These are phyloP conservation scores for Alosa alosa DNA, from an alignment of 2,113 vertebrate genomes.

Conservation along the genomic window DNA sequence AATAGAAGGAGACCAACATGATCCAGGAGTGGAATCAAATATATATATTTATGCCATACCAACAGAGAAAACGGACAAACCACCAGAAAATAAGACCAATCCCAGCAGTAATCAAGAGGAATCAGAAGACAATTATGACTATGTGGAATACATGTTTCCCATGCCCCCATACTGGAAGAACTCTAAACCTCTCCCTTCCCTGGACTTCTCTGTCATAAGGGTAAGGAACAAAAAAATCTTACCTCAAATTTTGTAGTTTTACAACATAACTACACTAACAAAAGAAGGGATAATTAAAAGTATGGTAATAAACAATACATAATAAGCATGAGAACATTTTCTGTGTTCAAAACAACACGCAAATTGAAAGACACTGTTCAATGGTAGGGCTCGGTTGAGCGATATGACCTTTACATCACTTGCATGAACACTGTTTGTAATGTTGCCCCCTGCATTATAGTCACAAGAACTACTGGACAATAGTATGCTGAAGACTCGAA, in stretches of 20 bases:
- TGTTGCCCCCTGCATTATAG: slow-evolving; percentile 18
- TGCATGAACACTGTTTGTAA: not conserved
- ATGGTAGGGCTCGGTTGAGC: not conserved
- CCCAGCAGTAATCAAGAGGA: not conserved
- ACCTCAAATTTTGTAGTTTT: no score
- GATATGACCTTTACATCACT: not conserved
- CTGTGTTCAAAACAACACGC: not conserved
- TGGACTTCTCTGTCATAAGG: slow-evolving; percentile 41
- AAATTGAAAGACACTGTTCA: not conserved
- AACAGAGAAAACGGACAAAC: not conserved
- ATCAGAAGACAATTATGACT: slow-evolving; percentile 30
- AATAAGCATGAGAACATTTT: not conserved
- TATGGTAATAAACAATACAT: not conserved
- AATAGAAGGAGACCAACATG: not conserved
- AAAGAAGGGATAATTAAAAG: not conserved
- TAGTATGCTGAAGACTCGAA: slow-evolving; percentile 40
- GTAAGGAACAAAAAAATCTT: slow-evolving; percentile 22
- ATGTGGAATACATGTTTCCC: slow-evolving; percentile 24
- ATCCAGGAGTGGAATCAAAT: not conserved
- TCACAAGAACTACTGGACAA: slow-evolving; percentile 40
- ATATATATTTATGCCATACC: not conserved
- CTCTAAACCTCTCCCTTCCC: not conserved
- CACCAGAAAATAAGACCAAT: not conserved
- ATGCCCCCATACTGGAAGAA: slow-evolving; percentile 12
- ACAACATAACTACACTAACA: not conserved